Base-by-base conservation (phyloP, 2,113 vertebrate species). In the Sturnus vulgaris region DNA sequence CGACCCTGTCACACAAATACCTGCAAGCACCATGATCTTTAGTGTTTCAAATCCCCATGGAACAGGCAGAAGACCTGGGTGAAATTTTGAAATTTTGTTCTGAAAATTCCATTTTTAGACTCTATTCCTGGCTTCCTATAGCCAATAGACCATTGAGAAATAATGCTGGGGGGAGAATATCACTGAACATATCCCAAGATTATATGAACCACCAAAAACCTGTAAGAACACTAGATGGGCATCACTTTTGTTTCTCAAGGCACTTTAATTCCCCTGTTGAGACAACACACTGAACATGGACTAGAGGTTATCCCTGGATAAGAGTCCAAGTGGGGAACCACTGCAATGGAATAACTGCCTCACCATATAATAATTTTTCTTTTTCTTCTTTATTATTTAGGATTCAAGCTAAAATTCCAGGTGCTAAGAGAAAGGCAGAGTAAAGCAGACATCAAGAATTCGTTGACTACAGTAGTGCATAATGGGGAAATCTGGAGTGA, bases 321-420 rank as follows among this genome's bases (percentile, higher is more conserved):
- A 59, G 39, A 70, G 21, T 46, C 28, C 25, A 66, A 5, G 46
- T 33, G 21, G 28, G 44, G 14, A 50, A 73, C 35, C 0, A 5
- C 22, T 72, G 60, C 49, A 70, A 59, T 27, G 30, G 27, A 64
- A 39, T 27, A 55, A 37, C 39, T 92, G 46, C 35, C 33, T 95
- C 42, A 82, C 23, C 22, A 7, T 69, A 15, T 66, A 76, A 92
- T 46, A 6, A 6, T 65, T 77, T 65, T 50, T 50, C 42, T 55
- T 92, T 80, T 49, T 91, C 20, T 65, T 14, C 22, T 85, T 66
- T 83, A 12, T 86, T 96, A 96, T 96, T 68, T 96, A 99, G 99
- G 98, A 99, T 99, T 95, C 99, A 99, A 97, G 99, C 99, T 93
- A 99, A 99, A 98, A 99, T 99, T 96, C 99, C 99, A 50, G 99